A percentile compares a stretch with the other conserved stretches of the same genome.
Evolutionary conservation across 2,797 vertebrate species (phyloP).

Genomic region (Percopsis omiscomaycus): DNA sequence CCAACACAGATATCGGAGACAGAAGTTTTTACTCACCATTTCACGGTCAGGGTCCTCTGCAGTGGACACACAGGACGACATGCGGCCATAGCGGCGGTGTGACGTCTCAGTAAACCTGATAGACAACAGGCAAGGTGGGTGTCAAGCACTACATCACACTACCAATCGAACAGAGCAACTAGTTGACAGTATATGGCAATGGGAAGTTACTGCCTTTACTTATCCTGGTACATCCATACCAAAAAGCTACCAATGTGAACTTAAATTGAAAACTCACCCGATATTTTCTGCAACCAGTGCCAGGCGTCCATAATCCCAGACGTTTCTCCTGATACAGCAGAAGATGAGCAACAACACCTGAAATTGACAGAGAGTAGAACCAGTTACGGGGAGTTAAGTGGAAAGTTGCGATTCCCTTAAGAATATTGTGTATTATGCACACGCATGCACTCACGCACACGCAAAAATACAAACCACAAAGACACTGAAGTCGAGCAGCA

Average conservation of each 20-base stretch:
- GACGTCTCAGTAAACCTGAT: constrained; percentile 59
- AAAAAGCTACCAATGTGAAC: no score
- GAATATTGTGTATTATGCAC: not conserved
- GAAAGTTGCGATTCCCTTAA: not conserved
- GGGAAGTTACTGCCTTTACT: not conserved
- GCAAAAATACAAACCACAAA: constrained; percentile 80
- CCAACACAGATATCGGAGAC: not conserved
- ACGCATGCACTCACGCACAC: not conserved
- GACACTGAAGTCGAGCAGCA: constrained; percentile 85
- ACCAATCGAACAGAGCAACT: not conserved
- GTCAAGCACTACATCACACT: constrained; percentile 1
- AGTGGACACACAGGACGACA: constrained; percentile 74
- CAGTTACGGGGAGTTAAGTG: not conserved
- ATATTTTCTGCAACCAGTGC: constrained; percentile 87
- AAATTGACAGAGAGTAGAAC: not conserved
- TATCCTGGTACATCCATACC: no score
- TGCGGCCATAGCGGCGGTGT: constrained; percentile 69
- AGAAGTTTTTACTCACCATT: constrained; percentile 60
- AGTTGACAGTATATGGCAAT: not conserved
- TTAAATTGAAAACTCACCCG: constrained; percentile 60
- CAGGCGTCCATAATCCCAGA: constrained; percentile 94
- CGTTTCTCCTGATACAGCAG: constrained; percentile 85
- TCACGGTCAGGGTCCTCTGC: constrained; percentile 82
- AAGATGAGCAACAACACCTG: constrained; percentile 86
- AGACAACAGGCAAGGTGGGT: constrained; percentile 16